Evolutionary conservation across 2,888 invertebrate species (phyloP).

Genomic region (Protophormia terraenovae): DNA sequence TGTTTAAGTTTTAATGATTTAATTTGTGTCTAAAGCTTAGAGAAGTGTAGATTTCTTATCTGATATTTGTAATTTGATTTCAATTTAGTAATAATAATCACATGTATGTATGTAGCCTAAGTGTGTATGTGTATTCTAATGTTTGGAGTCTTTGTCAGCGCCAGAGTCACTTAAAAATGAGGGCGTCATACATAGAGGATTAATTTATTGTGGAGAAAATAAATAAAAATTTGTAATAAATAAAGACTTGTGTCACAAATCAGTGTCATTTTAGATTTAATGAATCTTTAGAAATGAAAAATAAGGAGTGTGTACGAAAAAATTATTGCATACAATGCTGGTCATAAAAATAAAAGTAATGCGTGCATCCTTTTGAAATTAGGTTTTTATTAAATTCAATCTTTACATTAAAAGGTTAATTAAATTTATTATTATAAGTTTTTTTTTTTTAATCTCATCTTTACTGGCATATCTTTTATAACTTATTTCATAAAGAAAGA

Average conservation of each 20-base stretch:
- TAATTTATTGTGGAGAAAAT: slow-evolving; percentile 13
- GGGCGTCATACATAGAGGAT: slow-evolving; percentile 67
- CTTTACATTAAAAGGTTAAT: too few species aligned
- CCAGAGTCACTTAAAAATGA: slow-evolving; percentile 54
- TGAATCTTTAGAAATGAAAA: not conserved
- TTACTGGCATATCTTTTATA: too few species aligned
- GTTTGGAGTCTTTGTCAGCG: not conserved
- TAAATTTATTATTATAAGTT: too few species aligned
- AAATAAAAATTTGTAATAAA: not conserved
- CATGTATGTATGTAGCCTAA: not conserved
- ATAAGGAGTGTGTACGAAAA: not conserved
- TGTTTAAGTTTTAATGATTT: slow-evolving; percentile 59
- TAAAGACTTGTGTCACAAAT: not conserved
- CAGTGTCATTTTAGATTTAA: not conserved
- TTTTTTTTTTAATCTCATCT: too few species aligned
- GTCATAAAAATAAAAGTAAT: too few species aligned
- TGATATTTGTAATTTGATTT: slow-evolving; percentile 67
- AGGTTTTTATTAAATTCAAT: too few species aligned
- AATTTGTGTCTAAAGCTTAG: slow-evolving; percentile 55
- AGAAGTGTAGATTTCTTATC: slow-evolving; percentile 67
- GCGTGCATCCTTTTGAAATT: too few species aligned
- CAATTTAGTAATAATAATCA: slow-evolving; percentile 62
- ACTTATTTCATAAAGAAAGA: too few species aligned
- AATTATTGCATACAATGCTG: too few species aligned
- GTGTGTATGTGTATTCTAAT: too few species aligned